Conservation (phyloP, 1,140 invertebrate species). For the Calephelis virginiensis region DNA sequence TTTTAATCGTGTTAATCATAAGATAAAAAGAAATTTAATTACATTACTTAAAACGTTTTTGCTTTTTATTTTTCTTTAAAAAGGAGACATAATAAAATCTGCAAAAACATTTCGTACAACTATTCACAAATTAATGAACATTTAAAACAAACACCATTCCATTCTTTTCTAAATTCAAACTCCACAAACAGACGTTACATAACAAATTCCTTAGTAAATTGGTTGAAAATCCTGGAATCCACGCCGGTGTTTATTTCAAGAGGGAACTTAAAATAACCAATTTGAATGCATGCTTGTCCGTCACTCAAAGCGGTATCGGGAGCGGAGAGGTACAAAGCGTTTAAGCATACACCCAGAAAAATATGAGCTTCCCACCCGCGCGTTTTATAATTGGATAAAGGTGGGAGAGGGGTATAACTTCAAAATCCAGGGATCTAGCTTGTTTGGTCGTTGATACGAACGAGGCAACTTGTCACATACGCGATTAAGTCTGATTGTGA, state of each 20-base stretch:
- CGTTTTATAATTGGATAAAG: constrained; percentile 18
- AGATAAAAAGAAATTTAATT: too few species aligned
- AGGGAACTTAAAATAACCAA: constrained; percentile 79
- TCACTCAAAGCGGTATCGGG: constrained; percentile 82
- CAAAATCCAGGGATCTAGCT: constrained; percentile 27
- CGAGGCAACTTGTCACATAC: constrained; percentile 74
- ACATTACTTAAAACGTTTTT: too few species aligned
- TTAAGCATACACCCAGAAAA: constrained; percentile 45
- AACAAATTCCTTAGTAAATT: constrained; percentile 74
- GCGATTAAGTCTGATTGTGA: constrained; percentile 76
- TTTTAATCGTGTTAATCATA: too few species aligned
- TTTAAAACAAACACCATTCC: too few species aligned
- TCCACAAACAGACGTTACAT: constrained; percentile 67
- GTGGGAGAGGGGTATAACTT: constrained; percentile 21
- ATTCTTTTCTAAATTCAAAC: constrained; percentile 49
- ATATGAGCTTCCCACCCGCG: constrained; percentile 34
- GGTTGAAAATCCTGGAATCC: constrained; percentile 53
- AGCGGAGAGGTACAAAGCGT: constrained; percentile 53
- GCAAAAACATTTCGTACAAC: too few species aligned
- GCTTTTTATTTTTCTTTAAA: too few species aligned
- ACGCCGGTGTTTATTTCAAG: constrained; percentile 64
- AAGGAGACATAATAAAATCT: too few species aligned
- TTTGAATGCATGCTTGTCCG: constrained; percentile 85
- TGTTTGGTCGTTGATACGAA: constrained; percentile 47
- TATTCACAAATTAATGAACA: too few species aligned